Conservation (phyloP, 1,140 invertebrate genomes). For the Matsumurasca onukii region DNA sequence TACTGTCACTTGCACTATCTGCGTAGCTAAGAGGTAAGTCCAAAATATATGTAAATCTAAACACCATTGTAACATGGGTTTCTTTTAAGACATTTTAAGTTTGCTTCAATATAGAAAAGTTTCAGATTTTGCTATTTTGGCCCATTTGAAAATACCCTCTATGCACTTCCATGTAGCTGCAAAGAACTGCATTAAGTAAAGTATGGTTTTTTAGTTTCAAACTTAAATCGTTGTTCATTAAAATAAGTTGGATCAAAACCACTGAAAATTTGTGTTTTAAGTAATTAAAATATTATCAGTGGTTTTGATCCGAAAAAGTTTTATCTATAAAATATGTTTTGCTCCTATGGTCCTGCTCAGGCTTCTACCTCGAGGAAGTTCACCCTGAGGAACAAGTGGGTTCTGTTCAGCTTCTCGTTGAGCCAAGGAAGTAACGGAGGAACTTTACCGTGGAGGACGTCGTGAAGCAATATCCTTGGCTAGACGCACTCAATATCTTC, state of each 20-base stretch:
- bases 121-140: no score
- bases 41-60: no score
- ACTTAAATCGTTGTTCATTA: neutral
- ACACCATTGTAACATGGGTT: no score
- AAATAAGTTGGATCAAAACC: neutral
- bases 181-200: neutral
- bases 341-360: neutral
- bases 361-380: constrained; percentile 2
- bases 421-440: neutral
- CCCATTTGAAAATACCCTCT: no score
- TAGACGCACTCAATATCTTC: neutral
- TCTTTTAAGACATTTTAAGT: no score
- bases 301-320: neutral
- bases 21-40: no score
- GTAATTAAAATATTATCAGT: neutral
- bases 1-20: no score
- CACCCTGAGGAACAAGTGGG: neutral
- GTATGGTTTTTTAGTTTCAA: neutral
- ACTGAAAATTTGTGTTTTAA: neutral
- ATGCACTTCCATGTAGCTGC: no score
- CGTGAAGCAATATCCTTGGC: neutral
- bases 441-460: neutral
- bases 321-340: neutral
- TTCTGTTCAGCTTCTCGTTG: constrained; percentile 9
- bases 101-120: no score